phyloP scores from a whole-genome alignment of 2,113 vertebrate genomes.

The Cottus gobio region DNA sequence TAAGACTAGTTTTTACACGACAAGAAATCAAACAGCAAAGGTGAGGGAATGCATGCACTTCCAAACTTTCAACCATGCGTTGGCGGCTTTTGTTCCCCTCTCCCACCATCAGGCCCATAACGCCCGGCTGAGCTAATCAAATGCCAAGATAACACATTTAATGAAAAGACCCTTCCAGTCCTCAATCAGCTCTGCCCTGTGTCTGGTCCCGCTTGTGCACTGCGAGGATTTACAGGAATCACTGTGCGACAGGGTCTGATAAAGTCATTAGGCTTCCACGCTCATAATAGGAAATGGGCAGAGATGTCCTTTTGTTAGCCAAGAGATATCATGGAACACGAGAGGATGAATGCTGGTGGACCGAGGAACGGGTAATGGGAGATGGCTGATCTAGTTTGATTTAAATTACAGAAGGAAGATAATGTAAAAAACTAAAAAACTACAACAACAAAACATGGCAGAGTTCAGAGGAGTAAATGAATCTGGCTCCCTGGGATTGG shows the following conservation, averaged over 20 bases:
- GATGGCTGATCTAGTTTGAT: slow-evolving; percentile 64
- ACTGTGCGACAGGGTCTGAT: slow-evolving; percentile 61
- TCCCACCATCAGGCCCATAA: slow-evolving; percentile 32
- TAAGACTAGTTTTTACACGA: neutral
- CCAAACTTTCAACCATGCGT: neutral
- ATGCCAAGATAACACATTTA: slow-evolving; percentile 77
- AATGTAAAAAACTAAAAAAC: slow-evolving; percentile 41
- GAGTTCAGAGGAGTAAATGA: slow-evolving; percentile 43
- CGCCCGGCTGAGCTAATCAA: slow-evolving; percentile 69
- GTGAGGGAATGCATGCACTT: neutral
- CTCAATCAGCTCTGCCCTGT: slow-evolving; percentile 52
- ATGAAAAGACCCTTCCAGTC: slow-evolving; percentile 69
- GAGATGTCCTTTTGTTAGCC: slow-evolving; percentile 59
- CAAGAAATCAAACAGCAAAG: neutral
- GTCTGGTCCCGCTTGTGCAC: slow-evolving; percentile 51
- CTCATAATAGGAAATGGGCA: slow-evolving; percentile 67
- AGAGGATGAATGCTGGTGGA: slow-evolving; percentile 62
- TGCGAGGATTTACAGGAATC: slow-evolving; percentile 54
- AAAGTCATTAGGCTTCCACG: slow-evolving; percentile 69
- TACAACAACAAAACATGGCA: slow-evolving; percentile 30
- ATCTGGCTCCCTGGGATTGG: slow-evolving; percentile 40
- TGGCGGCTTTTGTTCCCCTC: slow-evolving; percentile 12
- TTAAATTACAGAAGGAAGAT: slow-evolving; percentile 50
- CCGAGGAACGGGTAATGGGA: slow-evolving; percentile 55
- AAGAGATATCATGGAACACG: slow-evolving; percentile 55